Evolutionary conservation across 1,140 invertebrate species (phyloP), one percentile per base, ranked within the genome.

Genomic region (Tenebrio molitor): DNA sequence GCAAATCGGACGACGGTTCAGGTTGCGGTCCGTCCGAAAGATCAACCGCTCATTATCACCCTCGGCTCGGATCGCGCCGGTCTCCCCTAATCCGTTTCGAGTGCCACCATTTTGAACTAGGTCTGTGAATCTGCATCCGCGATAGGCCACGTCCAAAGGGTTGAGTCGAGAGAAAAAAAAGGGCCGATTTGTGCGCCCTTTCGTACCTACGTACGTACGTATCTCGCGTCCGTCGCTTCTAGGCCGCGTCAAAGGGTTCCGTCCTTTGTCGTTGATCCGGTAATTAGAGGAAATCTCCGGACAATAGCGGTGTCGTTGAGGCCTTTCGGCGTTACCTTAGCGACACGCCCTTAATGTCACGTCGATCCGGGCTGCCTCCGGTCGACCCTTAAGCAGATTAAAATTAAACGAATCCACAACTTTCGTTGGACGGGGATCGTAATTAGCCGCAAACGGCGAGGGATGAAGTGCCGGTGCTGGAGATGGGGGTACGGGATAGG

Each of bases 201-300:
- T n/a, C n/a, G n/a, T n/a, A n/a, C n/a, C n/a, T n/a, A n/a, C n/a
- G n/a, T n/a, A 14, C 39, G 34, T 50, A 36, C 53, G 19, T 12
- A 29, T 58, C 12, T 42, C 69, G 69, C 69, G 36, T 42, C 42
- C 63, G 42, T 50, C 21, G 21, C 23, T 58, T 58, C 23, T n/a
- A n/a, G 8, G 21, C 21, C n/a, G 19, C 25, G 14, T 42, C 70
- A 70, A 70, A 70, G 68, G 70, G 16, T 23, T 42, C 46, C 50
- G 41, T 63, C 70, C 25, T 72, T 72, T 72, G 70, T 72, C 39
- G 36, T 58, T 58, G 53, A 58, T 39, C 63, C 58, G 70, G 62
- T 72, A 72, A 72, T 72, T 72, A 72, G 70, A 72, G 70, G 70
- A 72, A 72, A 72, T 72, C 70, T 63, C 64, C 63, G 58, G 34